Conservation (phyloP, 2,113 vertebrate genomes). For the human region DNA sequence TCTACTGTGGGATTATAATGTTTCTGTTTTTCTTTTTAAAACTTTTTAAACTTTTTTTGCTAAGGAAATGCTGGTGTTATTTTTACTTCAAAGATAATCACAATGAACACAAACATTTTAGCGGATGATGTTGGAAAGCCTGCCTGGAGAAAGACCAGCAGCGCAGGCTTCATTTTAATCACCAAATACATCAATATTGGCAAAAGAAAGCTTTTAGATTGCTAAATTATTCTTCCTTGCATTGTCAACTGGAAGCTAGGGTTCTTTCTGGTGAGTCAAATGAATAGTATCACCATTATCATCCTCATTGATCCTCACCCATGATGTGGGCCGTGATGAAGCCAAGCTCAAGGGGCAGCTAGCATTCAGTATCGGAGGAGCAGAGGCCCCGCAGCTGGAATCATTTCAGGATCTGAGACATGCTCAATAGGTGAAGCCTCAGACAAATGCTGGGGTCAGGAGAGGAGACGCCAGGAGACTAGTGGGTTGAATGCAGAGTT, state of each 20-base stretch:
- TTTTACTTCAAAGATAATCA: not conserved
- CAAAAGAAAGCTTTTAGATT: not conserved
- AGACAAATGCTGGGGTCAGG: too few relatives aligned
- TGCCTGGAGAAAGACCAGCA: accelerated
- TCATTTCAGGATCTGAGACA: too few relatives aligned
- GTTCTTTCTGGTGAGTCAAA: not conserved
- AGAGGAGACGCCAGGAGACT: not conserved
- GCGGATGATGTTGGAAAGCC: accelerated
- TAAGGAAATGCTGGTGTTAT: too few relatives aligned
- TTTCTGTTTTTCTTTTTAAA: too few relatives aligned
- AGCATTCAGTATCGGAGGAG: too few relatives aligned
- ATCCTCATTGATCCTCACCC: accelerated
- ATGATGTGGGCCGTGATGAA: accelerated
- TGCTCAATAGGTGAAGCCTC: accelerated
- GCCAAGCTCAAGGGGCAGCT: accelerated
- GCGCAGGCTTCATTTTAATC: not conserved
- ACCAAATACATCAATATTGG: not conserved
- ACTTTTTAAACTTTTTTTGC: too few relatives aligned
- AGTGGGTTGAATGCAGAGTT: not conserved
- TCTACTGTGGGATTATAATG: not conserved
- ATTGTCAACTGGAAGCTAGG: not conserved
- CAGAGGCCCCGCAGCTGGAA: accelerated
- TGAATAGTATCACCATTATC: accelerated
- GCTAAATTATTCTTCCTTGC: accelerated
- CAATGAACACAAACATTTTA: not conserved